Percentiles rank a stretch among this genome's conserved stretches.
phyloP scores from a whole-genome alignment of 2,797 vertebrate genomes.

The Pangasius djambal region DNA sequence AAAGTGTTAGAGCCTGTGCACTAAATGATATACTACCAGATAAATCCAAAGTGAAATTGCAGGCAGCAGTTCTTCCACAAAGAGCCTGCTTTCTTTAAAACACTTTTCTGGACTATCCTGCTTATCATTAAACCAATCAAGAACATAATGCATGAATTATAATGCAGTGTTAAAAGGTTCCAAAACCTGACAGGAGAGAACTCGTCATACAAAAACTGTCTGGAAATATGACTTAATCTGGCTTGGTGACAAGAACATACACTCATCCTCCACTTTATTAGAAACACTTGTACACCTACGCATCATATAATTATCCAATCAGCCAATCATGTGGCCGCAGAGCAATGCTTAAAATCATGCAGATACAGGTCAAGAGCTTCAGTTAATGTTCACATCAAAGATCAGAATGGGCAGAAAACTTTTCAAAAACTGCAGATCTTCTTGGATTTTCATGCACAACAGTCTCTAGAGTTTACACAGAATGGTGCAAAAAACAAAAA shows the following conservation, averaged over 20 bases:
- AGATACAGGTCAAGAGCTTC: neutral
- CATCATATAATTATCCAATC: neutral
- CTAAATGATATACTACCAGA: neutral
- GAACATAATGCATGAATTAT: neutral
- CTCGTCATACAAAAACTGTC: neutral
- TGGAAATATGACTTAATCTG: neutral
- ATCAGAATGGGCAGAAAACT: neutral
- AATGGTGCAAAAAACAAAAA: neutral
- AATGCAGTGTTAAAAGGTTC: neutral
- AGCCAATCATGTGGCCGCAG: neutral
- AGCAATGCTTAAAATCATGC: neutral
- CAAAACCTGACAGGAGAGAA: neutral
- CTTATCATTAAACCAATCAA: neutral
- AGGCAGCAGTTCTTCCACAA: neutral
- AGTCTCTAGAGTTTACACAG: neutral
- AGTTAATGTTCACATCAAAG: neutral
- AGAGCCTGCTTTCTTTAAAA: neutral
- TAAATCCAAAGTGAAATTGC: conserved; percentile 5
- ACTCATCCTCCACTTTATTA: neutral
- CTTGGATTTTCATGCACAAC: neutral
- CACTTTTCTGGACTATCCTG: neutral
- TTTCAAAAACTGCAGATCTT: neutral
- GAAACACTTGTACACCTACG: neutral
- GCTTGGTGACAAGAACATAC: neutral
- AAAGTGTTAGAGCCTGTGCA: neutral